Evolutionary conservation across 2,797 vertebrate genomes (phyloP).

Genomic region (Apogon hyalosoma): DNA sequence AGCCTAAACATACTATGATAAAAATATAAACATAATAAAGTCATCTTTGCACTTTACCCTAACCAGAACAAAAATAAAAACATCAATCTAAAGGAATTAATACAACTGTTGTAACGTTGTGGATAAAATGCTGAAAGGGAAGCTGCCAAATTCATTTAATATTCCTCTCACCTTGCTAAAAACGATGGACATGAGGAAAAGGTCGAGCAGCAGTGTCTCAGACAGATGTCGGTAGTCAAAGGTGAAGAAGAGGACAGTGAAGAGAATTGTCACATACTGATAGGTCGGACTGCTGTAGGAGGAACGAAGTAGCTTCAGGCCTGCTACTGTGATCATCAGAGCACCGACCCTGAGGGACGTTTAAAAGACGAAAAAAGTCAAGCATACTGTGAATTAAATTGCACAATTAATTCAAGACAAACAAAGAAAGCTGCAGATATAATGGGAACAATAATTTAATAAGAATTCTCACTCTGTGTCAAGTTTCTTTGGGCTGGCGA

Average conservation of each 20-base stretch:
- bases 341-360: constrained; percentile 88
- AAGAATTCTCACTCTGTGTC: constrained; percentile 91
- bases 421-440: background rate
- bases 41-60: background rate
- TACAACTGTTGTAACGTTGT: background rate
- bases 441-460: no score
- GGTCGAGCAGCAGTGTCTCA: constrained; percentile 96
- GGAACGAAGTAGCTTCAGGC: constrained; percentile 96
- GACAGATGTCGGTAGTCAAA: constrained; percentile 95
- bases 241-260: constrained; percentile 98
- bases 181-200: constrained; percentile 98
- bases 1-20: no score
- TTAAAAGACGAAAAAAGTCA: background rate
- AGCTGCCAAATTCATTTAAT: background rate
- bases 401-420: background rate
- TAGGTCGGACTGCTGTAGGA: constrained; percentile 97
- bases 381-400: background rate
- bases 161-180: constrained; percentile 93
- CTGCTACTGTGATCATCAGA: constrained; percentile 96
- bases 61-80: background rate
- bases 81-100: background rate
- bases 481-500: constrained; percentile 94
- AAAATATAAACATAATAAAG: background rate
- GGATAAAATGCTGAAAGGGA: background rate
- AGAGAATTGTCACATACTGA: constrained; percentile 96